A percentile compares a stretch with the other conserved stretches of the same genome.
phyloP scores from a whole-genome alignment of 2,113 vertebrate genomes.

The Bathybates hornii region DNA sequence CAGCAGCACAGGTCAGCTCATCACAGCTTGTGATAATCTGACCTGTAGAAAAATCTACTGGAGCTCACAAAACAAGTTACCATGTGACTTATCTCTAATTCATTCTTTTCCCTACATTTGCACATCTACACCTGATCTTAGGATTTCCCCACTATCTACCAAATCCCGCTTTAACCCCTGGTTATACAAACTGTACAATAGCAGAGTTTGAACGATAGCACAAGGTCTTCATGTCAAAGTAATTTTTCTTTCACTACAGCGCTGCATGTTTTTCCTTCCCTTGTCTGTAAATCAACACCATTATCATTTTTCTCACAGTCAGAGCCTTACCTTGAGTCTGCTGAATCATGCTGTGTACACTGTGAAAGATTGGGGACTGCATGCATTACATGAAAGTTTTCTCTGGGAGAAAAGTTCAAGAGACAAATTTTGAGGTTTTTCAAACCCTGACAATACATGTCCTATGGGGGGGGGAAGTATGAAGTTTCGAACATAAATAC shows the following conservation, averaged over 20 bases:
- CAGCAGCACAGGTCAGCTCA: neutral
- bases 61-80: neutral
- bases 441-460: neutral
- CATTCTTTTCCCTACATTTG: neutral
- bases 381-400: neutral
- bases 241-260: neutral
- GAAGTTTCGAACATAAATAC: neutral
- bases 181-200: neutral
- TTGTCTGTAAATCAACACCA: neutral
- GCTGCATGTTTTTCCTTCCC: neutral
- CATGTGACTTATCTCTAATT: neutral
- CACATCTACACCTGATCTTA: fast-evolving
- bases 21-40: neutral
- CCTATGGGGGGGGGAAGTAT: neutral
- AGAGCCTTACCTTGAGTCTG: neutral
- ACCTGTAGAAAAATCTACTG: neutral
- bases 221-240: neutral
- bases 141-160: neutral
- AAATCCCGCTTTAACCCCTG: neutral
- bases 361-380: neutral
- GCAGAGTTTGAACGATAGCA: neutral
- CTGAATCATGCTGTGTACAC: neutral
- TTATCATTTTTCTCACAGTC: neutral
- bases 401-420: neutral
- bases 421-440: neutral